These are phyloP conservation scores for Physocephala rufipes DNA, from an alignment of 2,888 invertebrate species.

Conservation along the genomic window DNA sequence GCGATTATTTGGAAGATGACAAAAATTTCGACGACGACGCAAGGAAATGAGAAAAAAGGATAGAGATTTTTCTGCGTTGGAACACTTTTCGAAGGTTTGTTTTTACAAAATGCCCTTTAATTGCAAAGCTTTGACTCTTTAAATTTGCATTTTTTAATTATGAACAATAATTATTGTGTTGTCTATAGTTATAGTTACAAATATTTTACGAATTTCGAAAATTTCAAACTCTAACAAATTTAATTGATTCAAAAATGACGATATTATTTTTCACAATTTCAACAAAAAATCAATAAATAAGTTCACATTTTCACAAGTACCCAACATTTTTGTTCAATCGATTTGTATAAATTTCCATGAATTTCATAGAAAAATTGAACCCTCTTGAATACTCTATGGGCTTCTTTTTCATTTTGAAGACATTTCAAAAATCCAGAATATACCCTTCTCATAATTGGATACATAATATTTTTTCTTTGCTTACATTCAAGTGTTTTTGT, in stretches of 20 bases:
- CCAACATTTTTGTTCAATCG: background rate
- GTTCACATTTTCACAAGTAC: slow-evolving; percentile 2
- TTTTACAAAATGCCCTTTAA: background rate
- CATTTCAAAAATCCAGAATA: no score
- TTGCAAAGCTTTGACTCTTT: background rate
- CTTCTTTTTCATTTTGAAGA: no score
- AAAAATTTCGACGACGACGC: slow-evolving; percentile 25
- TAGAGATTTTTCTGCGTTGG: slow-evolving; percentile 40
- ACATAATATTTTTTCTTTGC: background rate
- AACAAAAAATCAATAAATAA: slow-evolving; percentile 18
- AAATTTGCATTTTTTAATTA: slow-evolving; percentile 14
- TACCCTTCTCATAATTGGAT: background rate
- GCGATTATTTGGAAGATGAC: background rate
- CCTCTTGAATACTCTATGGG: no score
- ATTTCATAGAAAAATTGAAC: no score
- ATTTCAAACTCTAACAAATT: no score
- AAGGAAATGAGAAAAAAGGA: slow-evolving; percentile 31
- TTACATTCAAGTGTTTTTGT: background rate
- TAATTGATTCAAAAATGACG: no score
- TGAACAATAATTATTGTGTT: no score
- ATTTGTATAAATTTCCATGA: background rate
- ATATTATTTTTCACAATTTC: no score
- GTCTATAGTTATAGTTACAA: no score
- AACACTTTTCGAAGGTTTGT: slow-evolving; percentile 24
- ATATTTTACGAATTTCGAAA: background rate